Conservation (phyloP, 2,888 invertebrate genomes). For the Conus canariensis region DNA sequence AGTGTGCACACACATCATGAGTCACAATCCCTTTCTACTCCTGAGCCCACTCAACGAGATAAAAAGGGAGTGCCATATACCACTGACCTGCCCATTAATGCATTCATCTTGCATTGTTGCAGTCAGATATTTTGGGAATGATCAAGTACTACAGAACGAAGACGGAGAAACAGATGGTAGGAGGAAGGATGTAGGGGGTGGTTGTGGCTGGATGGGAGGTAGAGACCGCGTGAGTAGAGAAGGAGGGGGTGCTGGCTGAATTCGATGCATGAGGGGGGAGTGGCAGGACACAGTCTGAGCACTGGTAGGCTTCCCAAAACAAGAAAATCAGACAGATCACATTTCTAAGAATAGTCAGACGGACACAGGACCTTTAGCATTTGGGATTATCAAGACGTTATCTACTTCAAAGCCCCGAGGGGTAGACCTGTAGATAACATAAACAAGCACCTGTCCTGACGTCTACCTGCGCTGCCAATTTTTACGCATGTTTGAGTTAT, state of each 20-base stretch:
- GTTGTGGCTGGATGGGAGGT: background rate
- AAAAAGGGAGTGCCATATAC: constrained; percentile 18
- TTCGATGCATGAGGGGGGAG: background rate
- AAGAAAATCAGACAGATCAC: background rate
- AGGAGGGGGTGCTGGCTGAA: background rate
- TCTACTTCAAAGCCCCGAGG: constrained; percentile 26
- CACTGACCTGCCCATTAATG: constrained; percentile 1
- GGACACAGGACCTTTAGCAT: constrained; percentile 6
- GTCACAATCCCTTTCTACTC: background rate
- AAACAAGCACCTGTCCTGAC: constrained; percentile 33
- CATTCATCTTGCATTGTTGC: background rate
- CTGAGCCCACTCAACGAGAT: background rate
- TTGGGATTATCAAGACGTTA: constrained; percentile 2
- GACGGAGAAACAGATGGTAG: background rate
- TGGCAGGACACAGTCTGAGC: background rate
- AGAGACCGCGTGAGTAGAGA: no score
- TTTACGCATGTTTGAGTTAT: constrained; percentile 17
- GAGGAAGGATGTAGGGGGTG: background rate
- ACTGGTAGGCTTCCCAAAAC: background rate
- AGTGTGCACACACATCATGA: background rate
- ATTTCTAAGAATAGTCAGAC: background rate
- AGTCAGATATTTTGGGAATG: background rate
- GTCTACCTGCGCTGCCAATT: constrained; percentile 28
- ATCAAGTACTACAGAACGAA: background rate
- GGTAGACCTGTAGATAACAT: constrained; percentile 20